Evolutionary conservation across 2,113 vertebrate genomes (phyloP).

Genomic region (Cheilinus undulatus): DNA sequence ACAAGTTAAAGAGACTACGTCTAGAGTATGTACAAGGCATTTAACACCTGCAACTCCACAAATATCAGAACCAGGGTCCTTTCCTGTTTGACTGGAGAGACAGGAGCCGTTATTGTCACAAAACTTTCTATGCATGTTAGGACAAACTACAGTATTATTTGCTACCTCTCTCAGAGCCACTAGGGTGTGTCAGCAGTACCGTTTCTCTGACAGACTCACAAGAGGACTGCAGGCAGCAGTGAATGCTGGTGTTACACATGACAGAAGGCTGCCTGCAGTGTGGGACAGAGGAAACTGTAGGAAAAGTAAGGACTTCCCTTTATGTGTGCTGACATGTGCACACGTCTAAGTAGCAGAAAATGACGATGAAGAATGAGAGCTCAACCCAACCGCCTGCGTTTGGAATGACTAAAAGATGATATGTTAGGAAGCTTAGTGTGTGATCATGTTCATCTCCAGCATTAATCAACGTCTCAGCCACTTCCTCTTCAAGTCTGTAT

Average conservation of each 20-base stretch:
- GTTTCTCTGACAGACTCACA: slow-evolving; percentile 22
- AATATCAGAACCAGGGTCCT: slow-evolving; percentile 5
- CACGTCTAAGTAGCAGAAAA: slow-evolving; percentile 37
- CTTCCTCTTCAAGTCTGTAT: background rate
- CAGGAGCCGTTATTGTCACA: slow-evolving; percentile 4
- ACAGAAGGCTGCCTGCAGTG: background rate
- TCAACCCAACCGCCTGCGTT: slow-evolving; percentile 33
- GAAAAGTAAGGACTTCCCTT: background rate
- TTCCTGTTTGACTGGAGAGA: background rate
- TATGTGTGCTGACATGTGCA: background rate
- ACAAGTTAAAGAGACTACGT: slow-evolving; percentile 61
- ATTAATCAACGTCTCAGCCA: background rate
- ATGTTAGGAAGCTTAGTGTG: slow-evolving; percentile 52
- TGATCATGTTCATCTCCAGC: slow-evolving; percentile 9
- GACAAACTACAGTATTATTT: slow-evolving; percentile 22
- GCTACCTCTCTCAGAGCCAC: background rate
- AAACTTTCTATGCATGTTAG: slow-evolving; percentile 13
- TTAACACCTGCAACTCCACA: slow-evolving; percentile 1
- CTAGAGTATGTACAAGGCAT: slow-evolving; percentile 70
- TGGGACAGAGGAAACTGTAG: background rate
- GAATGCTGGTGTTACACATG: slow-evolving; percentile 49
- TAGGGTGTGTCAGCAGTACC: slow-evolving; percentile 2
- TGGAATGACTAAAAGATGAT: slow-evolving; percentile 60
- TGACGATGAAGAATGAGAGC: slow-evolving; percentile 9
- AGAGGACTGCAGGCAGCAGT: slow-evolving; percentile 34